Evolutionary conservation across 2,113 vertebrate genomes (phyloP), one percentile per base, ranked within the genome.

Genomic region (Callithrix jacchus): DNA sequence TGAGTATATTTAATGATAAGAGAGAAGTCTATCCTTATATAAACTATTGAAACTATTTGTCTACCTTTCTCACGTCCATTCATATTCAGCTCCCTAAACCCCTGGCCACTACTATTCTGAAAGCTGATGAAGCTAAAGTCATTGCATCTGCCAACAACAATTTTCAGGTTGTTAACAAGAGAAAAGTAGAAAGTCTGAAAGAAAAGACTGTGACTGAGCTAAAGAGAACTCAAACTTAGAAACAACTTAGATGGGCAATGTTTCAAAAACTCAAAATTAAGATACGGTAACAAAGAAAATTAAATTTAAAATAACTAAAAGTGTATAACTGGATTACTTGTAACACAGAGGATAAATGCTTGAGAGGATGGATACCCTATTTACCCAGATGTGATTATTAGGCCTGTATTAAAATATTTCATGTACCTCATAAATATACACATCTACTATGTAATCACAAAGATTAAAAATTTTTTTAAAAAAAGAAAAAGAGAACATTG

Each of bases 261-360:
- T 54, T 84, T 88, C 7, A 42, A 21, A 94, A 87, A 79, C 87
- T 93, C 61, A 89, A 92, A 94, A 92, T 82, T 79, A 93, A 32
- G 54, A 81, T 27, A 61, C 2, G 61, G 61, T 64, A 30, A 64
- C 61, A 64, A 30, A 30, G 61, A 30, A 64, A 64, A 64, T 30
- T 30, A 64, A 64, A 64, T 58, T 58, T 25, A 58, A 58, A 58
- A 58, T 58, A 58, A 9, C 56, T 58, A 58, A 49, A 58, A 49
- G 21, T 8, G 21, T 58, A 23, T 58, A 58, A 58, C 9, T 10
- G 58, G 58, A 64, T 64, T 30, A 27, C 30, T 30, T 64, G 27
- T 30, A 64, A 64, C 61, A 64, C 61, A 64, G 61, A 64, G 27
- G 61, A 64, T 64, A 64, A 30, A 64, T 64, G 61, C 61, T 64